Percentiles rank a stretch among this genome's conserved stretches.
Conservation (phyloP, 2,888 invertebrate genomes). For the Ophion obscuratus region DNA sequence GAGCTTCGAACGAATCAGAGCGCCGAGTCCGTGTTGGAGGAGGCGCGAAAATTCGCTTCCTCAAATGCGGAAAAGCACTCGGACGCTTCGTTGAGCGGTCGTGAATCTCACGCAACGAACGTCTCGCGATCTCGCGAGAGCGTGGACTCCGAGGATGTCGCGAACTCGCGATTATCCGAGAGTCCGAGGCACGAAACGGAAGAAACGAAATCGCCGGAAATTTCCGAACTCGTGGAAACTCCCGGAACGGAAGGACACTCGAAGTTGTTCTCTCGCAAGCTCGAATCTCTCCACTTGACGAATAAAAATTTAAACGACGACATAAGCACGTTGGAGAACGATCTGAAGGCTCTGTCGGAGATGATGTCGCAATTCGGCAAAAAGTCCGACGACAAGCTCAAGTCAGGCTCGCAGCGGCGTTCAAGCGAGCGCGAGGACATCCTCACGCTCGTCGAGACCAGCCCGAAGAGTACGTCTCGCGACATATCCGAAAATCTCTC, state of each 20-base stretch:
- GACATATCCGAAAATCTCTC: conserved; percentile 77
- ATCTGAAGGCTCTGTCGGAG: conserved; percentile 79
- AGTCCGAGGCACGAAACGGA: conserved; percentile 27
- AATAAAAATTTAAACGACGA: conserved; percentile 81
- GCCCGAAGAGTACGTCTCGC: conserved; percentile 72
- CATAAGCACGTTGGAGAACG: conserved; percentile 80
- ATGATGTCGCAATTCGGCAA: conserved; percentile 81
- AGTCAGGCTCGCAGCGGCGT: conserved; percentile 40
- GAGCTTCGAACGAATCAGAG: conserved; percentile 62
- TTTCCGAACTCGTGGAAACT: conserved; percentile 44
- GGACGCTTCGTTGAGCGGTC: conserved; percentile 28
- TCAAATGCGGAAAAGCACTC: conserved; percentile 57
- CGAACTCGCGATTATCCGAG: conserved; percentile 8
- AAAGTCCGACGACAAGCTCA: conserved; percentile 76
- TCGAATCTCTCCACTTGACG: conserved; percentile 77
- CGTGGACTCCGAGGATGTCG: conserved; percentile 8
- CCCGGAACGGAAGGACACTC: conserved; percentile 50
- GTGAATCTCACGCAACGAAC: conserved; percentile 45
- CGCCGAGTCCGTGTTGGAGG: conserved; percentile 71
- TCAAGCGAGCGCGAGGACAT: conserved; percentile 36
- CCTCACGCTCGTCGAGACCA: conserved; percentile 41
- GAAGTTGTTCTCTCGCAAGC: conserved; percentile 72
- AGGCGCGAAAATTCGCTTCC: conserved; percentile 62
- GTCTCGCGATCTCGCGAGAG: conserved; percentile 51
- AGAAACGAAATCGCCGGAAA: conserved; percentile 20